Conservation (phyloP, 2,888 invertebrate species). For the Odontocolon sp. region DNA sequence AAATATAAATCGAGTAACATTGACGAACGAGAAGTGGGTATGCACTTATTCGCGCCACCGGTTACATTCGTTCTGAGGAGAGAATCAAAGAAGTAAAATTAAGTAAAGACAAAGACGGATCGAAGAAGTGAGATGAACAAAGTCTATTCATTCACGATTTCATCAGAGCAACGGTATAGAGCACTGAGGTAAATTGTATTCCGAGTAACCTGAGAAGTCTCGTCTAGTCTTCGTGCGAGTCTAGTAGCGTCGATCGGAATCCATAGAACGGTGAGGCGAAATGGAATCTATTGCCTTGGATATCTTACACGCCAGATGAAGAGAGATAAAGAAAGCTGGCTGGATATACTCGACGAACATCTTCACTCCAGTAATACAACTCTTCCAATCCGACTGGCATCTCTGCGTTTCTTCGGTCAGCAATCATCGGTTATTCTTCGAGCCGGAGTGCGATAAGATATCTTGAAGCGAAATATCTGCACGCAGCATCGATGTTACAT, state of each 20-base stretch:
- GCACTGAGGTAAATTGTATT: constrained; percentile 50
- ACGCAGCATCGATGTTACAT: constrained; percentile 11
- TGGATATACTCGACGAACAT: constrained; percentile 23
- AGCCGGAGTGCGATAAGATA: constrained; percentile 29
- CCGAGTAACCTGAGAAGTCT: constrained; percentile 43
- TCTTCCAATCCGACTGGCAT: neutral
- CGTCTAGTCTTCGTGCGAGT: constrained; percentile 14
- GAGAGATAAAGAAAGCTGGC: constrained; percentile 21
- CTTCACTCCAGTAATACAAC: constrained; percentile 20
- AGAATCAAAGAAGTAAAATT: neutral
- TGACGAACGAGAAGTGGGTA: neutral
- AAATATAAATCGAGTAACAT: constrained; percentile 5
- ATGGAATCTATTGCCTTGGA: constrained; percentile 30
- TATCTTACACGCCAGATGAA: constrained; percentile 24
- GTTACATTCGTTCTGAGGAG: no score
- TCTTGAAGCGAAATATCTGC: neutral
- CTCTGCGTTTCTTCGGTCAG: constrained; percentile 37
- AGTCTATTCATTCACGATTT: constrained; percentile 31
- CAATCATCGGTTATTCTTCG: constrained; percentile 36
- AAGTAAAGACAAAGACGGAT: neutral
- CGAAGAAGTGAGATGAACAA: neutral
- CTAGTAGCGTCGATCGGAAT: constrained; percentile 52
- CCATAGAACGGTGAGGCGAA: constrained; percentile 54
- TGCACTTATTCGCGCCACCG: no score
- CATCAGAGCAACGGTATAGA: constrained; percentile 32